Percentiles rank a stretch among this genome's conserved stretches.
Evolutionary conservation across 2,113 vertebrate species (phyloP).

Genomic region (Crocuta crocuta): DNA sequence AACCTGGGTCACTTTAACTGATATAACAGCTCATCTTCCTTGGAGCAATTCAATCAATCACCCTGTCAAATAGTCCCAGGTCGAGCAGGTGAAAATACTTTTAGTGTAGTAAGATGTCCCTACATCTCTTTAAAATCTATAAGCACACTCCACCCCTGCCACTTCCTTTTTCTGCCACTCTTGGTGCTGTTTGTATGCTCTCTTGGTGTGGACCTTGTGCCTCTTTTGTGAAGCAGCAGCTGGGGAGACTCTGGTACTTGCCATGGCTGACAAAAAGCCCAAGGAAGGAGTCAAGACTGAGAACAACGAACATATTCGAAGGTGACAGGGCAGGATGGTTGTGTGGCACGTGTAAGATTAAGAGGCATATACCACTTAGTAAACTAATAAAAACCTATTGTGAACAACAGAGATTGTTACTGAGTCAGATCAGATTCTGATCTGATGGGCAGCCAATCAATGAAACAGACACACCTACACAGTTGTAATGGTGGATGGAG

Average conservation of each 20-base stretch:
- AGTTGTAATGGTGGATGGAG: not conserved
- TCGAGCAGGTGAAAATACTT: not conserved
- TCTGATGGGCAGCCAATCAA: not conserved
- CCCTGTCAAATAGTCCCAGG: not conserved
- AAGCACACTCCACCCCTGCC: not conserved
- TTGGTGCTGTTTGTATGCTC: not conserved
- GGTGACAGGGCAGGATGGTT: not conserved
- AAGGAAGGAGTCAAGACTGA: not conserved
- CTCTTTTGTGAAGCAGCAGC: not conserved
- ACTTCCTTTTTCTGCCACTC: not conserved
- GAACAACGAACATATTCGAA: not conserved
- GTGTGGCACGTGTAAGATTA: not conserved
- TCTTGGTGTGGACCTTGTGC: not conserved
- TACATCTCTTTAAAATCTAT: not conserved
- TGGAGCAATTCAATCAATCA: not conserved
- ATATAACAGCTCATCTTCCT: not conserved
- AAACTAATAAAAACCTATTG: not conserved
- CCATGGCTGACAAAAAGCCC: not conserved
- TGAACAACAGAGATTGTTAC: not conserved
- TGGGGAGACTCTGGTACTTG: not conserved
- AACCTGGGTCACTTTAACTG: not conserved
- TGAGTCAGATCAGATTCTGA: not conserved
- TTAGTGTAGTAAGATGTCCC: not conserved
- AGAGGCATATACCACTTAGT: not conserved
- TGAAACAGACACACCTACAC: not conserved